Evolutionary conservation across 2,113 vertebrate genomes (phyloP), one percentile per base, ranked within the genome.

Genomic region (Platanista minor): DNA sequence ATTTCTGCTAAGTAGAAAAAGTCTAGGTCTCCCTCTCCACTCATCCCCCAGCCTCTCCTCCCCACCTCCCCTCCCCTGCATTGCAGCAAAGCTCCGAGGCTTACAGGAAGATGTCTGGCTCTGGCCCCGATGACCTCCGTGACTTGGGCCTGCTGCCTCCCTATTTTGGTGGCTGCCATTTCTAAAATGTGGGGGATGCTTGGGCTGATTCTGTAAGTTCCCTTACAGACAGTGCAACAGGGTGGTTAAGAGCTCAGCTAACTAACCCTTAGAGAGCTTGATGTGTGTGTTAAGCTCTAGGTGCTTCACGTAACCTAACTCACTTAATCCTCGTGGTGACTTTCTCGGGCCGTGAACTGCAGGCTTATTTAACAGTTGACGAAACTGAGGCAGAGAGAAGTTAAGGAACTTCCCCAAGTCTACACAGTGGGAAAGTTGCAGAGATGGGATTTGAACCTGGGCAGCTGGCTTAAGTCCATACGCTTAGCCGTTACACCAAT

Each of bases 51-150:
- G 46, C 41, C 57, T 82, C 59, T 8, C 14, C 33, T 3, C 13
- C 1, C 23, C 13, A 2, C n/a, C 27, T 82, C 41, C 0, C 0
- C 31, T 31, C 25, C 12, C 17, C 23, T 43, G 25, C 7, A 14
- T 8, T 33, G 5, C 29, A 29, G 21, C 2, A 6, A 88, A 78
- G 10, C 25, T 13, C 57, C 39, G 11, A 77, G 21, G 33, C 25
- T 71, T 8, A 33, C 0, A 5, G 46, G 90, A 49, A 46, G 69
- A 43, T 75, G 61, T 27, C 10, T 18, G 25, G 9, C 21, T 20
- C 36, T 4, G 25, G 46, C 66, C 17, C 4, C 1, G 11, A 62
- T 39, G 33, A 23, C 18, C 31, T 25, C 14, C 36, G 1, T 20
- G 75, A 12, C 25, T 15, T 2, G 33, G 84, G 31, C 25, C 5